Percentiles rank a stretch among this genome's conserved stretches.
Evolutionary conservation across 23 tunicate species (phyloP).

Genomic region (Phallusia fumigata): DNA sequence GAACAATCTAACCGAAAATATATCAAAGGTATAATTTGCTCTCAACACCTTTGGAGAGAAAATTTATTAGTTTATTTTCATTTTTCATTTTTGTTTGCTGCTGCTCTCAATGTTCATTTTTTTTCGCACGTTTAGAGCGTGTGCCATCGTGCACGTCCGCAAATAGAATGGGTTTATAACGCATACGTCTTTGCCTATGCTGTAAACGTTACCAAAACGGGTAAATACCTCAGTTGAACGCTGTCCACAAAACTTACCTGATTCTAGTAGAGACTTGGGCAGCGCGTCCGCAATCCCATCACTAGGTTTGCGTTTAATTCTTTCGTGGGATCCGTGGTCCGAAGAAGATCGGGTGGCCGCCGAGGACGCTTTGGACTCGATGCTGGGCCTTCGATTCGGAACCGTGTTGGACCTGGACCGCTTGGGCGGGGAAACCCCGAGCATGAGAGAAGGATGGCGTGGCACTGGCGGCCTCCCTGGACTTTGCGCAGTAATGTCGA

Average conservation of each 20-base stretch:
- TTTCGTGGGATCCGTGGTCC: not conserved
- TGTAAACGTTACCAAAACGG: too few species aligned
- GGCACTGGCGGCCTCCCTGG: conserved; percentile 3
- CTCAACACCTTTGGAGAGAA: too few species aligned
- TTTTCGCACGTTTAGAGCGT: too few species aligned
- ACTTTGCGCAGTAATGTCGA: not conserved
- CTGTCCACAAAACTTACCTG: not conserved
- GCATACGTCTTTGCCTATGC: too few species aligned
- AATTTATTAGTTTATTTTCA: too few species aligned
- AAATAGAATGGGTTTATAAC: too few species aligned
- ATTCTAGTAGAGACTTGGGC: not conserved
- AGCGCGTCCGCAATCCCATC: conserved; percentile 15
- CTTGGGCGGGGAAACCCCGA: conserved; percentile 24
- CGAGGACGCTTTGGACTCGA: conserved; percentile 6
- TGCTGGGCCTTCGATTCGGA: conserved; percentile 10
- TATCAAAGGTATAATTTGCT: too few species aligned
- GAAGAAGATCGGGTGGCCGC: not conserved
- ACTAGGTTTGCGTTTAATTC: conserved; percentile 30
- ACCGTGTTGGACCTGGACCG: conserved; percentile 22
- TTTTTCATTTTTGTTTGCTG: too few species aligned
- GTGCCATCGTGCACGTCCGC: too few species aligned
- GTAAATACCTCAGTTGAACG: too few species aligned
- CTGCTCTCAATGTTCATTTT: too few species aligned
- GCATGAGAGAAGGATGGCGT: conserved; percentile 5
- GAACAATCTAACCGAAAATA: too few species aligned